A percentile compares a stretch with the other conserved stretches of the same genome.
These are phyloP conservation scores for Tetragonisca angustula DNA, from an alignment of 2,888 invertebrate species.

Conservation along the genomic window DNA sequence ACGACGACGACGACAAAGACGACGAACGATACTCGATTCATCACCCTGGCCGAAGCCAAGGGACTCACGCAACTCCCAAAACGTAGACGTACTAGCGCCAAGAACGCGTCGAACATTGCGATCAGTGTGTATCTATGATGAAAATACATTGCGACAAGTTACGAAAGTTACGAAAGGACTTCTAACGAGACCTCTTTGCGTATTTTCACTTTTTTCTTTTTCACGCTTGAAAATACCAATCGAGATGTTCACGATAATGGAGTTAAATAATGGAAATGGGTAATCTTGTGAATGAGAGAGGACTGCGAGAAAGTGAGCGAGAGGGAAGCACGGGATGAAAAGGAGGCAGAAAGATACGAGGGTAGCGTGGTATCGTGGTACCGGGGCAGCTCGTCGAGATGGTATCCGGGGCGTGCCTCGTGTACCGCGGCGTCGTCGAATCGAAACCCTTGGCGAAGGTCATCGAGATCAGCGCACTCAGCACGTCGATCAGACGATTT, in stretches of 20 bases:
- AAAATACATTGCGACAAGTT: not conserved
- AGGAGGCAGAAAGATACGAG: constrained; percentile 19
- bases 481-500: constrained; percentile 70
- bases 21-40: constrained; percentile 75
- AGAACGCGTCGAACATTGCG: constrained; percentile 58
- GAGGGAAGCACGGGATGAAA: not conserved
- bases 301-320: not conserved
- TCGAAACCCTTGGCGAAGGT: constrained; percentile 61
- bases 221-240: not conserved
- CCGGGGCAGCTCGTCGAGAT: constrained; percentile 38
- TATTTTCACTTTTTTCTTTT: no score
- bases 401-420: constrained; percentile 54
- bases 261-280: not conserved
- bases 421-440: constrained; percentile 54
- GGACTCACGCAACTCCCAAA: constrained; percentile 70
- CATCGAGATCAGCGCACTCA: constrained; percentile 69
- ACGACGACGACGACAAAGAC: constrained; percentile 37
- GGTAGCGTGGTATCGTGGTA: constrained; percentile 27
- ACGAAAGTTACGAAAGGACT: not conserved
- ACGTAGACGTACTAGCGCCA: constrained; percentile 70
- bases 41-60: constrained; percentile 68
- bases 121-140: constrained; percentile 31
- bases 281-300: not conserved
- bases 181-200: no score
- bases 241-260: not conserved